Conservation (phyloP, 2,888 invertebrate species). For the Lymantria dispar region DNA sequence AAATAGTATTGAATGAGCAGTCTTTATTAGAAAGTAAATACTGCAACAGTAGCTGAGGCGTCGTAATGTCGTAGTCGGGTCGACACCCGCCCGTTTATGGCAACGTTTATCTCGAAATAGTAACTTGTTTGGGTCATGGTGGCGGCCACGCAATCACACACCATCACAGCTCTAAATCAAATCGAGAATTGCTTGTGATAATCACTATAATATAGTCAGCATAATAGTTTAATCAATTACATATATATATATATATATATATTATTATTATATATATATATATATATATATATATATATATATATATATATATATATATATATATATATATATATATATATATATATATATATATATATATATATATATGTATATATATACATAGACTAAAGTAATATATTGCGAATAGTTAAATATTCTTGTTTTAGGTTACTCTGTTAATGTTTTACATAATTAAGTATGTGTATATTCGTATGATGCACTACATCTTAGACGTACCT, state of each 20-base stretch:
- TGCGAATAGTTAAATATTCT: no score
- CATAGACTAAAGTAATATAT: no score
- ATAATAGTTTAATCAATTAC: constrained; percentile 20
- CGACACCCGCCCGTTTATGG: constrained; percentile 71
- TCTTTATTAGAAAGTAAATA: constrained; percentile 64
- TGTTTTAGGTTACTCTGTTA: no score
- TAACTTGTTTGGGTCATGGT: constrained; percentile 75
- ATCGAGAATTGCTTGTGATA: constrained; percentile 47
- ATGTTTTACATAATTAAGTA: no score
- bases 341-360: no score
- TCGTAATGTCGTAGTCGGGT: constrained; percentile 47
- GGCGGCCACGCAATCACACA: constrained; percentile 68
- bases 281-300: not conserved
- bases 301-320: no score
- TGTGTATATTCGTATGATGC: no score
- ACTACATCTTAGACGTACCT: no score
- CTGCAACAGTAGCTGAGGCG: constrained; percentile 31
- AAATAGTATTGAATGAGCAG: constrained; percentile 35
- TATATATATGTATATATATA: no score
- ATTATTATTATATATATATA: constrained; percentile 12
- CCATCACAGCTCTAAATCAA: constrained; percentile 65
- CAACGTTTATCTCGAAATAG: constrained; percentile 78
- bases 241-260: no score
- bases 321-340: no score
- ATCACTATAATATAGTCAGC: constrained; percentile 1